Base-by-base conservation (phyloP, 2,888 invertebrate genomes). In the Xylocampa areola region DNA sequence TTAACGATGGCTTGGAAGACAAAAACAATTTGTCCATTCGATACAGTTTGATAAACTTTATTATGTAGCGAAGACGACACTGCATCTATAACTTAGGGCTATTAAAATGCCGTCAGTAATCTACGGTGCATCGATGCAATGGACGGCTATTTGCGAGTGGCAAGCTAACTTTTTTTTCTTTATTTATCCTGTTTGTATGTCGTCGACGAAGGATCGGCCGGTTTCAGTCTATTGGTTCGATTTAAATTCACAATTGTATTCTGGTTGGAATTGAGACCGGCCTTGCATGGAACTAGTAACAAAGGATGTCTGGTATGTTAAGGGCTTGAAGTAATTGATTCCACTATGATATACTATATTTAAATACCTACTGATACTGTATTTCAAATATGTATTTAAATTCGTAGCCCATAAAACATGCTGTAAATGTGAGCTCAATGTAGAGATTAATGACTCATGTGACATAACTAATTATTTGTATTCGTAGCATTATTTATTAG, bases 221-320 rank as follows among this genome's bases (percentile, higher is more conserved):
- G 45, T 43, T 60, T 55, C 52, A 55, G 60, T 52, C 54, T 60
- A 63, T 58, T 58, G 57, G 53, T 55, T 54, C 54, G 52, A 50
- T 69, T 62, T 54, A 55, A 53, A 66, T 67, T 67, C 45, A 41
- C 62, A 57, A 52, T 73, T 69, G 70, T 67, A 51, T 43, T 41
- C 13, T 41, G 27, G 35, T 14, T 11, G 19, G 37, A 13, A 29
- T 17, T 27, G 14, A 8, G 30, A 52, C n/a, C 35, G 37, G 35
- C 68, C 52, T 51, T 67, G 57, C 10, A 13, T 50, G 41, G 29
- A 52, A 53, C 25, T 51, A 43, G 60, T 11, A 19, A 33, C 33
- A 30, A 52, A 67, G 33, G 53, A 52, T 45, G 48, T 49, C 41
- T 52, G 51, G 19, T 33, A 58, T 55, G 48, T 52, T 32, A 40